Base-by-base conservation (phyloP, 2,797 vertebrate genomes). In the Limosa lapponica region DNA sequence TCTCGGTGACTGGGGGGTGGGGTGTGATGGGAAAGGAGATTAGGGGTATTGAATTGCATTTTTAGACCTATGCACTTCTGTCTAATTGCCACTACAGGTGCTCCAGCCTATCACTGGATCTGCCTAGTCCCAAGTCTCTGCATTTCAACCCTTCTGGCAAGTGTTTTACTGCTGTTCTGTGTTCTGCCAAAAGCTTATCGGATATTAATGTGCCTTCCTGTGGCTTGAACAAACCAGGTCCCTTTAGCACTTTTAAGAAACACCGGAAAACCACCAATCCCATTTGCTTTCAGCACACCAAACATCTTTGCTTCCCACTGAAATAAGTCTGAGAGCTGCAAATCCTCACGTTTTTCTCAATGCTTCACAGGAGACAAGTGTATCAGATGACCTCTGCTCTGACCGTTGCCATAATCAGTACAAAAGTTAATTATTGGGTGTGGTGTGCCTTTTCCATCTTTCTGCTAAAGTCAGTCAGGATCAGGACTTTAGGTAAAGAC, bases 391-490 rank as follows among this genome's bases (percentile, higher is more conserved):
- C 91, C 89, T 96, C 85, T 95, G 65, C 73, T 82, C 73, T 95
- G 82, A 96, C 93, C 94, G 90, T 94, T 97, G 97, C 77, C 71
- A 94, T 89, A 93, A 80, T 82, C 27, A 7, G 95, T 93, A 94
- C 52, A 91, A 81, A 97, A 96, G 77, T 87, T 97, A 97, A 97
- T 98, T 97, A 90, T 41, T 74, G 59, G 62, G 83, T 92, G 51
- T 82, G 95, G 62, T 57, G 66, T 87, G 43, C 82, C 27, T 94
- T 39, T n/a, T 97, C 93, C 90, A 95, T 97, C 91, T 96, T 96
- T 86, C 86, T 91, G 90, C 46, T 52, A 92, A 95, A 95, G 97
- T 72, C 90, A 65, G 82, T 84, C 74, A 93, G 87, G 43, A 57
- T 92, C 71, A 87, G 78, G 66, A 66, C 57, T 95, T 95, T 87